Percentiles rank a stretch among this genome's conserved stretches.
These are phyloP conservation scores for Eretmochelys imbricata DNA, from an alignment of 2,113 vertebrate genomes.

Conservation along the genomic window DNA sequence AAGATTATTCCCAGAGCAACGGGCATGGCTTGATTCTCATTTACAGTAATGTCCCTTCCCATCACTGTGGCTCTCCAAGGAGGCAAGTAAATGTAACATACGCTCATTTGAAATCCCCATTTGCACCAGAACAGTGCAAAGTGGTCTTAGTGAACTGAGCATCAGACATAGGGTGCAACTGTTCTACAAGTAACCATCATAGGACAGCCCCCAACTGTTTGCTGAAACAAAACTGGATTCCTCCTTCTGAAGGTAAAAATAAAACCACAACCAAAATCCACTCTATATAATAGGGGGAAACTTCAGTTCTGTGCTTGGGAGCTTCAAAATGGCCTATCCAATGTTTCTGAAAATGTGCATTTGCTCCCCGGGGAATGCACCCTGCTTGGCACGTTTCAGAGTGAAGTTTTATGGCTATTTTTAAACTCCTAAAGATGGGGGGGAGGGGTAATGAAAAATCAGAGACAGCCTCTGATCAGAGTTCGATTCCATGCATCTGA, in stretches of 20 bases:
- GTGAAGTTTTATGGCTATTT: not conserved
- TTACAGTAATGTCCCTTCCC: not conserved
- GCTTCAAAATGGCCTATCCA: rapidly evolving
- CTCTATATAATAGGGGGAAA: rapidly evolving
- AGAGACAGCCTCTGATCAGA: rapidly evolving
- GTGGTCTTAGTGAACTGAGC: not conserved
- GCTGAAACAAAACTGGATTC: not conserved
- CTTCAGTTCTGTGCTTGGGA: rapidly evolving
- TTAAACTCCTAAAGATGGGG: not conserved
- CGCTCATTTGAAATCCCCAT: not conserved
- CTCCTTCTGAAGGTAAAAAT: not conserved
- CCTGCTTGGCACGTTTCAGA: not conserved
- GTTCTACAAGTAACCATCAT: not conserved
- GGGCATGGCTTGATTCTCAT: not conserved
- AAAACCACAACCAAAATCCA: not conserved
- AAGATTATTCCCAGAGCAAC: not conserved
- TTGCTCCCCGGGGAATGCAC: not conserved
- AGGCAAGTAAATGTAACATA: not conserved
- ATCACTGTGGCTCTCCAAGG: not conserved
- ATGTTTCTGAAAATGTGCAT: not conserved
- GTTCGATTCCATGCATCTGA: no score
- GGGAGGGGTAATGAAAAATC: no score
- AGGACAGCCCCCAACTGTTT: not conserved
- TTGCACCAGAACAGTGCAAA: not conserved
- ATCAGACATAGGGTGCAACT: not conserved